Evolutionary conservation across 2,888 invertebrate species (phyloP).

Genomic region (Trachelus iudaicus): DNA sequence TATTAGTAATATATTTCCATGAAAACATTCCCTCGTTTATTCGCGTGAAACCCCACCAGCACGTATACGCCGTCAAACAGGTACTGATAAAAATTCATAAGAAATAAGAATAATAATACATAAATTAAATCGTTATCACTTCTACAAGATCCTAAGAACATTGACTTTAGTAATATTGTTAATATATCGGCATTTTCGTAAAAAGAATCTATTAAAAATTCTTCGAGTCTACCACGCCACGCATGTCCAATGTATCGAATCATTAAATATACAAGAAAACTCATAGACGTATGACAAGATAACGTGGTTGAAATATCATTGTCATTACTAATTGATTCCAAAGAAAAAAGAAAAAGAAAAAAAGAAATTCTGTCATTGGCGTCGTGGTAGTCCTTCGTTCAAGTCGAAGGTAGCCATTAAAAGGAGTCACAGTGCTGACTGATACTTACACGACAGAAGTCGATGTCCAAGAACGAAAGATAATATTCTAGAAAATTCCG

Average conservation of each 20-base stretch:
- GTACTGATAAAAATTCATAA: not conserved
- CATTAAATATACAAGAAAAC: not conserved
- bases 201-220: not conserved
- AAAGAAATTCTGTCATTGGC: not conserved
- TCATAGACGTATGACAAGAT: not conserved
- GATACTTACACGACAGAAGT: no score
- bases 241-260: not conserved
- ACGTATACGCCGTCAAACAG: not conserved
- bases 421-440: not conserved
- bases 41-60: not conserved
- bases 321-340: not conserved
- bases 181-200: not conserved
- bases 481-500: no score
- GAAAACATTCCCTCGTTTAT: not conserved
- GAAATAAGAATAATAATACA: not conserved
- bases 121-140: not conserved
- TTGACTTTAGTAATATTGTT: not conserved
- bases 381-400: not conserved
- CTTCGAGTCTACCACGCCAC: not conserved
- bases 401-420: not conserved
- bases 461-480: no score
- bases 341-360: not conserved
- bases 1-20: not conserved
- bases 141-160: not conserved
- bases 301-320: not conserved